Evolutionary conservation across 2,888 invertebrate genomes (phyloP).

Genomic region (Eugnorisma glareosa): DNA sequence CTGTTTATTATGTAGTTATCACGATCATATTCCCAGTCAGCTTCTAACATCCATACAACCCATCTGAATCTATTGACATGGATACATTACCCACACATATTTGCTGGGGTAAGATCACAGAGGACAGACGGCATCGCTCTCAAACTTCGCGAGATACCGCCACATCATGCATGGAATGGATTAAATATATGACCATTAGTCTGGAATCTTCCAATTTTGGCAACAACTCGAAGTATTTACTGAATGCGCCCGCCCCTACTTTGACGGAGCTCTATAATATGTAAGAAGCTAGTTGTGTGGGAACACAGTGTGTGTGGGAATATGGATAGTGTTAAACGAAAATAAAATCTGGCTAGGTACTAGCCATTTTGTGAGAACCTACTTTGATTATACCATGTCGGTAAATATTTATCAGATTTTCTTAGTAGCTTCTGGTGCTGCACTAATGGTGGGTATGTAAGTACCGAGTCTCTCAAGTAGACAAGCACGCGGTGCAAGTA

Average conservation of each 20-base stretch:
- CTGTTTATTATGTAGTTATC: not conserved
- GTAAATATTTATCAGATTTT: not conserved
- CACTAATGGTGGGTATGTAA: not conserved
- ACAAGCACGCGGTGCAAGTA: not conserved
- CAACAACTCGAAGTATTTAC: conserved; percentile 32
- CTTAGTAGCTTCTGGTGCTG: not conserved
- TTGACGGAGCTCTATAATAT: not conserved
- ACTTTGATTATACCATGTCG: not conserved
- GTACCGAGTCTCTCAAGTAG: not conserved
- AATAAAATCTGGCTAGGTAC: conserved; percentile 31
- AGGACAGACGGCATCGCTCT: not conserved
- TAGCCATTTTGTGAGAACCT: conserved; percentile 28
- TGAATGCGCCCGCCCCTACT: conserved; percentile 37
- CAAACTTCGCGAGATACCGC: not conserved
- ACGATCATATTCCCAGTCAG: not conserved
- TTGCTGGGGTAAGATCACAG: not conserved
- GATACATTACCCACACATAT: not conserved
- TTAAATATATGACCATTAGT: not conserved
- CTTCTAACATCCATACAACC: not conserved
- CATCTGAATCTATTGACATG: not conserved
- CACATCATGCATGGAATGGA: conserved; percentile 5
- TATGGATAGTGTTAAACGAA: conserved; percentile 16
- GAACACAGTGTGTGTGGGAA: conserved; percentile 37
- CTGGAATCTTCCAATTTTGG: conserved; percentile 47
- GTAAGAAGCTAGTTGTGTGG: conserved; percentile 12